phyloP scores from a whole-genome alignment of 2,888 invertebrate species.

The Lasioglossum figueresi region DNA sequence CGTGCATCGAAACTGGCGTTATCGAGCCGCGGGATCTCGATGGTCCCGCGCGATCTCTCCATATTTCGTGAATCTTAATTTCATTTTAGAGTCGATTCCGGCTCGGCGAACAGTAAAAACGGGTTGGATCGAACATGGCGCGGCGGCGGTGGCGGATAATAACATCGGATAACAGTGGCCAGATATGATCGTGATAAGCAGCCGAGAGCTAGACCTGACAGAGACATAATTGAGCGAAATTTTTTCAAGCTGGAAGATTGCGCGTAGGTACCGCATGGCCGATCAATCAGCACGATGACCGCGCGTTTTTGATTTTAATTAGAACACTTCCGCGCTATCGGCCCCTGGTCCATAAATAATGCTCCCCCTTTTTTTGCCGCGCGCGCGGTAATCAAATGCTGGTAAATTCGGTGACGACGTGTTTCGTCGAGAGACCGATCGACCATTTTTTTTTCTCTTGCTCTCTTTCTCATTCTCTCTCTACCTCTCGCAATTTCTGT shows the following conservation, averaged over 20 bases:
- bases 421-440: conserved; percentile 1
- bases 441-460: background rate
- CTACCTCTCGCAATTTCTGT: background rate
- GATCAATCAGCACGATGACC: conserved; percentile 57
- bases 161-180: conserved; percentile 27
- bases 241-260: conserved; percentile 41
- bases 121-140: conserved; percentile 16
- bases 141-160: background rate
- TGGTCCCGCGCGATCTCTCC: background rate
- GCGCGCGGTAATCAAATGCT: conserved; percentile 50
- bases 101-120: conserved; percentile 8
- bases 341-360: conserved; percentile 49
- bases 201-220: conserved; percentile 47
- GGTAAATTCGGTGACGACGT: conserved; percentile 36
- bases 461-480: background rate
- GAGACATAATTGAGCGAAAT: conserved; percentile 55
- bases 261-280: conserved; percentile 28
- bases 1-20: background rate
- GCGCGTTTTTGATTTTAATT: conserved; percentile 55
- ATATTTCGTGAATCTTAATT: conserved; percentile 22
- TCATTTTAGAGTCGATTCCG: conserved; percentile 2
- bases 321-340: conserved; percentile 56
- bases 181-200: conserved; percentile 44
- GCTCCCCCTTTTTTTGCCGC: conserved; percentile 33
- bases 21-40: background rate